phyloP scores from a whole-genome alignment of 2,888 invertebrate species.

The Lamellibrachia columna region DNA sequence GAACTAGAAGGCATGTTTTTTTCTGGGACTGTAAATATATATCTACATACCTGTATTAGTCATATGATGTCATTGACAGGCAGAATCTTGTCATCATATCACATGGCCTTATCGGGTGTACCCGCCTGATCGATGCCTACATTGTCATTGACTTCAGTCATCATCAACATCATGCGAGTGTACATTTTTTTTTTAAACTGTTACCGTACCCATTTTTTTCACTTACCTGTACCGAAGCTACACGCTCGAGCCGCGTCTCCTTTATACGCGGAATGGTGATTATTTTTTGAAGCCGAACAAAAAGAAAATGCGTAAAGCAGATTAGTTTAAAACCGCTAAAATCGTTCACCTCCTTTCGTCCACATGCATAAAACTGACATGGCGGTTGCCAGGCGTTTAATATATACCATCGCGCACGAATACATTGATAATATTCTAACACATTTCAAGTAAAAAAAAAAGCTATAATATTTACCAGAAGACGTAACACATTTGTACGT shows the following conservation, averaged over 20 bases:
- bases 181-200: neutral
- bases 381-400: conserved; percentile 12
- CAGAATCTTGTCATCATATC: too few species aligned
- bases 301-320: conserved; percentile 12
- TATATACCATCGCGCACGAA: neutral
- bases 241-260: conserved; percentile 4
- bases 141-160: neutral
- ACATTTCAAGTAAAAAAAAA: neutral
- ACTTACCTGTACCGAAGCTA: conserved; percentile 16
- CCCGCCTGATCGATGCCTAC: neutral
- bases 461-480: neutral
- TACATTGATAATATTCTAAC: neutral
- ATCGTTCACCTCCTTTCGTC: neutral
- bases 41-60: too few species aligned
- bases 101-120: too few species aligned
- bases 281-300: conserved; percentile 16
- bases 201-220: neutral
- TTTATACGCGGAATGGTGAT: conserved; percentile 12
- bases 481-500: neutral
- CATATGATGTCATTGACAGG: too few species aligned
- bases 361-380: conserved; percentile 16
- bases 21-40: too few species aligned
- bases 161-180: neutral
- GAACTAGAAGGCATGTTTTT: too few species aligned
- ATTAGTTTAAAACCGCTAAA: conserved; percentile 9